Evolutionary conservation across 2,797 vertebrate species (phyloP).

Genomic region (Galago senegalensis): DNA sequence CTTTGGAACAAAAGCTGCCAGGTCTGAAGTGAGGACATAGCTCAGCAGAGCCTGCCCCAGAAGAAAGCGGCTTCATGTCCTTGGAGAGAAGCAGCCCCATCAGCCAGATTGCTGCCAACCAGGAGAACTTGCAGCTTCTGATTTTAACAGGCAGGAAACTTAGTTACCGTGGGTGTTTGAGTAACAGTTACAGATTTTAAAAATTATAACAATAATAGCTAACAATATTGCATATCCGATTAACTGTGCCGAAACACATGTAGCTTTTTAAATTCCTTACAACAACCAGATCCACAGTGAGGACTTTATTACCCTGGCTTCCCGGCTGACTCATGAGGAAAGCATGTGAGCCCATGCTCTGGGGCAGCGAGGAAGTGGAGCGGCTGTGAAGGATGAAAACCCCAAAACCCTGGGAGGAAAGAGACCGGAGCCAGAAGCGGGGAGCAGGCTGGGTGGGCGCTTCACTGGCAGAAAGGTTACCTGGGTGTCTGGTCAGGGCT

Average conservation of each 20-base stretch:
- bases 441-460: neutral
- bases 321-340: neutral
- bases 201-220: neutral
- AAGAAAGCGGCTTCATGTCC: too few species aligned
- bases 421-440: accelerated
- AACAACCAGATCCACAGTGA: neutral
- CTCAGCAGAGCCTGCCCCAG: neutral
- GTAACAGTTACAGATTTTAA: neutral
- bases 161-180: neutral
- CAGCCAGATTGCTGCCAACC: neutral
- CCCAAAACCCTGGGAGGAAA: neutral
- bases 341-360: neutral
- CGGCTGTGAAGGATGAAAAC: neutral
- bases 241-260: neutral
- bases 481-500: neutral
- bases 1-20: neutral
- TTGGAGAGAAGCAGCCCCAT: neutral
- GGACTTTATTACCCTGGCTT: neutral
- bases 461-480: neutral
- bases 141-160: neutral
- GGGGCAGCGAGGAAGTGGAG: neutral
- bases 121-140: neutral
- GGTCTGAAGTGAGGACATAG: neutral
- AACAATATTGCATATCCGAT: neutral
- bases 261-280: neutral